Base-by-base conservation (phyloP, 2,113 vertebrate genomes). In the Sylvietta virens region DNA sequence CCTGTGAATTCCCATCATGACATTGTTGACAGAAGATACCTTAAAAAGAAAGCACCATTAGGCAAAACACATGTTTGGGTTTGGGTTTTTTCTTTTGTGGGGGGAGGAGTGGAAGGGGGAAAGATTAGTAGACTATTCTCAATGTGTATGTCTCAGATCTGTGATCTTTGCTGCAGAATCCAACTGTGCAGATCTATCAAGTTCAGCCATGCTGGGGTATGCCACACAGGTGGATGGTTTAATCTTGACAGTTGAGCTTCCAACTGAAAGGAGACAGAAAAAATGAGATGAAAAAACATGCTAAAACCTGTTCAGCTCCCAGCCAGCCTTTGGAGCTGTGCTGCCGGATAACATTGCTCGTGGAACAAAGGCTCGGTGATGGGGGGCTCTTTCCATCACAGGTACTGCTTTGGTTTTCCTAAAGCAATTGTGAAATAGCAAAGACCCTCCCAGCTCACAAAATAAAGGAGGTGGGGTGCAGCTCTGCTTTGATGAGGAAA, bases 181-280 rank as follows among this genome's bases (percentile, higher is more conserved):
- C 92, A 96, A 96, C 94, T 97, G 94, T 88, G 91, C 95, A 86
- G 91, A 96, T 95, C 91, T 93, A 93, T 95, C 88, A 97, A 91
- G 95, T 97, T 96, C 95, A 97, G 94, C 96, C 94, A 97, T 8
- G 94, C 93, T 97, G 87, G 83, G 62, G 58, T 96, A 92, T 97
- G 94, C 97, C 97, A 97, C 97, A 97, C 97, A 97, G 95, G 96
- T 97, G 94, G 97, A 96, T 90, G 85, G 95, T 96, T 96, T 97
- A 95, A 97, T 97, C 70, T 96, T 93, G 90, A 96, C 93, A 97
- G 95, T 90, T 91, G 76, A 95, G 93, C 81, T 97, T 95, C 90
- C 94, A 92, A 22, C 47, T 96, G 91, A 94, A 96, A 96, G 83
- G 92, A 97, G 94, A 70, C 67, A 95, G 73, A 80, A 92, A 94